Percentiles rank a stretch among this genome's conserved stretches.
phyloP scores from a whole-genome alignment of 2,888 invertebrate species.

The Brenthis daphne region DNA sequence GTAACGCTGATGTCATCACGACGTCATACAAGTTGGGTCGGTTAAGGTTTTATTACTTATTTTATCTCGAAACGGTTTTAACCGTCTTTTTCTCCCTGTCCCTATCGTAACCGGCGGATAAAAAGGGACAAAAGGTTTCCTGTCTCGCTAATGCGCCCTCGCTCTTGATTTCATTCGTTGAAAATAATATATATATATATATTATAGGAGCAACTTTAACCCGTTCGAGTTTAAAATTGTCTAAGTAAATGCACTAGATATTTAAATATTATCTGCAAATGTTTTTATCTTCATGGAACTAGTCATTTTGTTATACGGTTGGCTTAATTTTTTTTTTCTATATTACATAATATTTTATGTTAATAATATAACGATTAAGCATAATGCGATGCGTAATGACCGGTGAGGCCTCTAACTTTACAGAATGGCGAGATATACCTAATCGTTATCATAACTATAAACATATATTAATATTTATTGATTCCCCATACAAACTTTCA shows the following conservation, averaged over 20 bases:
- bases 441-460: slow-evolving; percentile 11
- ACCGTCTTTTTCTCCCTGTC: slow-evolving; percentile 70
- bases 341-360: no score
- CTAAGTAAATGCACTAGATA: background rate
- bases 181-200: slow-evolving; percentile 1
- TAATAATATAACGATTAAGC: no score
- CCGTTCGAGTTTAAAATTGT: no score
- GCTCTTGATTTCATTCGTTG: slow-evolving; percentile 54
- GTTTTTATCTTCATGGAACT: no score
- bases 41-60: slow-evolving; percentile 71
- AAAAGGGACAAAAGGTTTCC: slow-evolving; percentile 55
- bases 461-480: no score
- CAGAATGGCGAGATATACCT: background rate
- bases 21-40: slow-evolving; percentile 64
- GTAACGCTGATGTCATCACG: slow-evolving; percentile 74
- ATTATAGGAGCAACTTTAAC: no score
- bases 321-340: no score
- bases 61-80: slow-evolving; percentile 67
- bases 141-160: slow-evolving; percentile 61
- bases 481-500: no score
- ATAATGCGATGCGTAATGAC: background rate
- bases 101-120: slow-evolving; percentile 53
- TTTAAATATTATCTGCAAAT: no score
- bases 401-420: slow-evolving; percentile 12
- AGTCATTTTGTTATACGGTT: no score